Evolutionary conservation across 2,113 vertebrate genomes (phyloP).

Genomic region (Silurus meridionalis): DNA sequence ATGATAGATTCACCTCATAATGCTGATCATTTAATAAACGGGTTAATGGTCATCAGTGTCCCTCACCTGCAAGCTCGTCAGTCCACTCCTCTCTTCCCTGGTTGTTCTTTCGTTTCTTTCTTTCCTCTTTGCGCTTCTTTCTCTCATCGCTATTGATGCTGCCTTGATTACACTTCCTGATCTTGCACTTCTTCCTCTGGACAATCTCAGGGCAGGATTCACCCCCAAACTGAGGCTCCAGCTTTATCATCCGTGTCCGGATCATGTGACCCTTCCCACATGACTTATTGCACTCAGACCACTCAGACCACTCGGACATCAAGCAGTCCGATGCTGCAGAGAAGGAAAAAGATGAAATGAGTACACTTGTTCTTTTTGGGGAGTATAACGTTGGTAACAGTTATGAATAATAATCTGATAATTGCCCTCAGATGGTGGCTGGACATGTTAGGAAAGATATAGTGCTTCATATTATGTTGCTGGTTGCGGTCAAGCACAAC

Average conservation of each 20-base stretch:
- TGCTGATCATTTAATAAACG: background rate
- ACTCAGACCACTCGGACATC: slow-evolving; percentile 91
- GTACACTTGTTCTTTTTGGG: background rate
- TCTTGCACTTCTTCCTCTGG: slow-evolving; percentile 90
- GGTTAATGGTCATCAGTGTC: background rate
- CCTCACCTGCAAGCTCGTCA: slow-evolving; percentile 83
- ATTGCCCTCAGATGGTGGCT: background rate
- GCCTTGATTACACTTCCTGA: slow-evolving; percentile 86
- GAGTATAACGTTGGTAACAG: background rate
- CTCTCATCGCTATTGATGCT: slow-evolving; percentile 81
- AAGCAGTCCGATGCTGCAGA: slow-evolving; percentile 85
- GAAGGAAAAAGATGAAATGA: background rate
- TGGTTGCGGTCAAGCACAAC: background rate
- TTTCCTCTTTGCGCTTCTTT: slow-evolving; percentile 86
- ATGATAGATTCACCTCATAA: background rate
- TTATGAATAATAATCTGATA: too few species aligned
- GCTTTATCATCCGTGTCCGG: slow-evolving; percentile 85
- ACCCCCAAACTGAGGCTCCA: slow-evolving; percentile 95
- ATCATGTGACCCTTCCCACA: slow-evolving; percentile 96
- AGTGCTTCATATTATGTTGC: background rate
- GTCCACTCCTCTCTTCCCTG: slow-evolving; percentile 75
- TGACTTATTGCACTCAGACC: slow-evolving; percentile 97
- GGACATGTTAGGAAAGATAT: background rate
- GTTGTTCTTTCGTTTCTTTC: slow-evolving; percentile 87
- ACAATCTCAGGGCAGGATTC: slow-evolving; percentile 85